These are phyloP conservation scores for Callyntrura guangdongensis DNA, from an alignment of 2,888 invertebrate genomes.

Conservation along the genomic window DNA sequence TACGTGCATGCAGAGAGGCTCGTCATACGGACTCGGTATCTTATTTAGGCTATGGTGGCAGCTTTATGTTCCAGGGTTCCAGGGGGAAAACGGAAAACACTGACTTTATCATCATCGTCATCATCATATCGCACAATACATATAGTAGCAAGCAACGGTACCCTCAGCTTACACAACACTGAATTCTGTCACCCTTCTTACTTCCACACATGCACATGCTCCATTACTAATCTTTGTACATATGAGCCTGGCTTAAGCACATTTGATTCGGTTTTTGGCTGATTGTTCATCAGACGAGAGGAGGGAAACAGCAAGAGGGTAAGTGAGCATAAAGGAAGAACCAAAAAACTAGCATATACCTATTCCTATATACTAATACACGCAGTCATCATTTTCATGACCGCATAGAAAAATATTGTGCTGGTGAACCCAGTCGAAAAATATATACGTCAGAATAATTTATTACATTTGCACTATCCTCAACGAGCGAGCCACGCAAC, in stretches of 20 bases:
- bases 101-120: not conserved
- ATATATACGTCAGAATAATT: constrained; percentile 73
- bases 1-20: not conserved
- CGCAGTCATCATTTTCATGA: constrained; percentile 31
- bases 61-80: constrained; percentile 13
- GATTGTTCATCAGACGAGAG: constrained; percentile 64
- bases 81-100: constrained; percentile 18
- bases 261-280: constrained; percentile 74
- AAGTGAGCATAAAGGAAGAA: constrained; percentile 25
- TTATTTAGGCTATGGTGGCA: not conserved
- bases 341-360: too few species aligned
- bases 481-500: not conserved
- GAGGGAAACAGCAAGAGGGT: constrained; percentile 29
- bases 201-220: constrained; percentile 51
- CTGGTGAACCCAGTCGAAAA: constrained; percentile 43
- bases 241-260: constrained; percentile 60
- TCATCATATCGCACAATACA: not conserved
- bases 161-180: too few species aligned
- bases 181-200: not conserved
- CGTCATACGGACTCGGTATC: not conserved
- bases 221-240: constrained; percentile 72
- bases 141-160: not conserved
- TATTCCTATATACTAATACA: not conserved
- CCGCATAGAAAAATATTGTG: constrained; percentile 28
- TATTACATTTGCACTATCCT: constrained; percentile 61